Evolutionary conservation across 2,113 vertebrate genomes (phyloP).

Genomic region (Mus musculus): DNA sequence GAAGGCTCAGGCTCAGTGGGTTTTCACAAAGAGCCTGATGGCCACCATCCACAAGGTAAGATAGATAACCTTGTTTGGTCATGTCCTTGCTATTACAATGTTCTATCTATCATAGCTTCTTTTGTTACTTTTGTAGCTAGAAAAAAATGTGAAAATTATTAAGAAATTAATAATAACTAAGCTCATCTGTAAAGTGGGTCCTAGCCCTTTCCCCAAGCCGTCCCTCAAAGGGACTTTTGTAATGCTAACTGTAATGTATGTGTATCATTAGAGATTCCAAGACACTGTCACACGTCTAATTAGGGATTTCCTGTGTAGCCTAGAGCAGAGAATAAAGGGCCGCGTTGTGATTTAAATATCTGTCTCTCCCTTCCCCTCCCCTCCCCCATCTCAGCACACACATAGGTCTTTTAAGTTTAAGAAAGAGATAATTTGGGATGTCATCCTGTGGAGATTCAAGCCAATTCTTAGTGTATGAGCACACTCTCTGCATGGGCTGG

Average conservation of each 20-base stretch:
- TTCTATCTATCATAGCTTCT: not conserved
- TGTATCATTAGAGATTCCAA: constrained; percentile 25
- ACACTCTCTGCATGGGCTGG: not conserved
- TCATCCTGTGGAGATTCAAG: not conserved
- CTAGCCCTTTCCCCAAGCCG: not conserved
- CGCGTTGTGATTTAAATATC: constrained; percentile 60
- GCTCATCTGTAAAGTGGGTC: not conserved
- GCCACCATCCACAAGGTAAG: not conserved
- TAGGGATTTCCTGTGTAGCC: constrained; percentile 73
- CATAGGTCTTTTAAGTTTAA: constrained; percentile 63
- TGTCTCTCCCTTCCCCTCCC: not conserved
- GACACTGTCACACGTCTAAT: constrained; percentile 58
- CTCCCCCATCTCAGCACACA: not conserved
- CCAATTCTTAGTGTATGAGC: not conserved
- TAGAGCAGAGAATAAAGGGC: constrained; percentile 55
- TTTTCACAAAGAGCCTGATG: not conserved
- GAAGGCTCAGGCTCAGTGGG: not conserved
- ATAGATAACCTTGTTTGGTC: not conserved
- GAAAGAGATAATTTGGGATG: constrained; percentile 39
- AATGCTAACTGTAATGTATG: constrained; percentile 55
- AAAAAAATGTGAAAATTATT: constrained; percentile 6
- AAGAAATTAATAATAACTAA: not conserved
- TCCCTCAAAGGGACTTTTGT: constrained; percentile 72
- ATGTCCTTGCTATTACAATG: not conserved
- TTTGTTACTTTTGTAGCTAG: constrained; percentile 1